Conservation (phyloP, 2,113 vertebrate species). For the Sciurus niger region DNA sequence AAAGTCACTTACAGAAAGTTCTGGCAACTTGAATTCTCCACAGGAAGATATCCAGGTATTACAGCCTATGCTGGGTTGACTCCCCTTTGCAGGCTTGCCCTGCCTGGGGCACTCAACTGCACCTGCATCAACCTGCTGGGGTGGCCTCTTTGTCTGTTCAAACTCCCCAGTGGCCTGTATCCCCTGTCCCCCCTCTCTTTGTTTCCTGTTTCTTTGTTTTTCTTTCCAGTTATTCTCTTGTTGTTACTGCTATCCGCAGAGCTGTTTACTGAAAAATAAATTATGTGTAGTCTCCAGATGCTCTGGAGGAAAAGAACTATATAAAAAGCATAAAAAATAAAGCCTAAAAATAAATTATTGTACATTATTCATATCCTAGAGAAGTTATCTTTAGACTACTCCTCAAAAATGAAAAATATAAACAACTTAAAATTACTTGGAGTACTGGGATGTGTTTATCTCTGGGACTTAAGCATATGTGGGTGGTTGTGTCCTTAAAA, state of each 20-base stretch:
- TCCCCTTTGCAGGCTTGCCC: neutral
- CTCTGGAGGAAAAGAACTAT: neutral
- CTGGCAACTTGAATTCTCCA: neutral
- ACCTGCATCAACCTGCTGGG: neutral
- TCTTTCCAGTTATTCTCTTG: neutral
- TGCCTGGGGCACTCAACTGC: fast-evolving
- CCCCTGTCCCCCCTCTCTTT: neutral
- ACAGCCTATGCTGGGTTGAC: neutral
- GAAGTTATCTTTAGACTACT: slow-evolving; percentile 7
- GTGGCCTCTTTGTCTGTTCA: neutral
- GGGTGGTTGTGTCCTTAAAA: slow-evolving; percentile 50
- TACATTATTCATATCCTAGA: slow-evolving; percentile 15
- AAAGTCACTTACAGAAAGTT: neutral
- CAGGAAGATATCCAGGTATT: neutral
- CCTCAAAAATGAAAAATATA: slow-evolving; percentile 36
- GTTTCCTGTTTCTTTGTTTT: neutral
- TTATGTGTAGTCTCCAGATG: neutral
- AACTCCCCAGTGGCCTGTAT: neutral
- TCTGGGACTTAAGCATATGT: neutral
- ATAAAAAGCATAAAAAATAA: slow-evolving; percentile 67
- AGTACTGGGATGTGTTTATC: slow-evolving; percentile 21
- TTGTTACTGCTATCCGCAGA: neutral
- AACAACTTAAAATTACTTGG: slow-evolving; percentile 44
- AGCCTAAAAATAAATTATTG: slow-evolving; percentile 52
- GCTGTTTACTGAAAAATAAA: neutral